These are phyloP conservation scores for Danio albolineatus DNA, from an alignment of 2,797 vertebrate genomes.

Conservation along the genomic window DNA sequence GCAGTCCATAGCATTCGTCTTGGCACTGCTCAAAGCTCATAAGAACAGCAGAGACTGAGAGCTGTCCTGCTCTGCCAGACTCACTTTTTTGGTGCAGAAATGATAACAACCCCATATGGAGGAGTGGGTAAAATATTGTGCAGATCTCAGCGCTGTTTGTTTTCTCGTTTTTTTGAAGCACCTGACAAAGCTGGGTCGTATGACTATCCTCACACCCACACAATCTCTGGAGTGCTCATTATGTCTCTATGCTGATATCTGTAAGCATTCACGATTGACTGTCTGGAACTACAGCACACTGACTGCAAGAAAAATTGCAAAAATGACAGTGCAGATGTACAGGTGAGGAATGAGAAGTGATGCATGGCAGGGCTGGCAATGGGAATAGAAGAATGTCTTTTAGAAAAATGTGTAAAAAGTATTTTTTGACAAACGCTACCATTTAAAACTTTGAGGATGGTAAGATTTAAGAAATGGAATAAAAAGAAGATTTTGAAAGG, in stretches of 20 bases:
- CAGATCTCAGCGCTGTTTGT: conserved; percentile 47
- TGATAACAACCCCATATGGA: conserved; percentile 31
- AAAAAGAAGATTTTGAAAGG: neutral
- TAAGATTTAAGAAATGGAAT: neutral
- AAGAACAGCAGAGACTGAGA: conserved; percentile 23
- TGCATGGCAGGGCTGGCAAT: neutral
- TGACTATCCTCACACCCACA: conserved; percentile 45
- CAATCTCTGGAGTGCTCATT: conserved; percentile 57
- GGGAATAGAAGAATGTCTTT: neutral
- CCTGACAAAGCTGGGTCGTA: conserved; percentile 46
- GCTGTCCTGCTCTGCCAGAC: conserved; percentile 28
- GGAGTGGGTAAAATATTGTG: conserved; percentile 45
- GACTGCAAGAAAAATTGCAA: conserved; percentile 28
- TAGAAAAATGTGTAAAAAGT: neutral
- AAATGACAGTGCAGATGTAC: neutral
- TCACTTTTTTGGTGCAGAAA: conserved; percentile 14
- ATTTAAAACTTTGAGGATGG: neutral
- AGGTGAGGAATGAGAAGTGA: neutral
- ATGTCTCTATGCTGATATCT: conserved; percentile 51
- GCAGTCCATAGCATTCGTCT: conserved; percentile 16
- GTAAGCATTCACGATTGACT: conserved; percentile 39
- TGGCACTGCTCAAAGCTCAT: conserved; percentile 24
- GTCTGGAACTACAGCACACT: conserved; percentile 41
- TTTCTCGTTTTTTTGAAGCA: conserved; percentile 39
- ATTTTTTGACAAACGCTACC: neutral